Evolutionary conservation across 2,888 invertebrate species (phyloP).

Genomic region (Tholera decimalis): DNA sequence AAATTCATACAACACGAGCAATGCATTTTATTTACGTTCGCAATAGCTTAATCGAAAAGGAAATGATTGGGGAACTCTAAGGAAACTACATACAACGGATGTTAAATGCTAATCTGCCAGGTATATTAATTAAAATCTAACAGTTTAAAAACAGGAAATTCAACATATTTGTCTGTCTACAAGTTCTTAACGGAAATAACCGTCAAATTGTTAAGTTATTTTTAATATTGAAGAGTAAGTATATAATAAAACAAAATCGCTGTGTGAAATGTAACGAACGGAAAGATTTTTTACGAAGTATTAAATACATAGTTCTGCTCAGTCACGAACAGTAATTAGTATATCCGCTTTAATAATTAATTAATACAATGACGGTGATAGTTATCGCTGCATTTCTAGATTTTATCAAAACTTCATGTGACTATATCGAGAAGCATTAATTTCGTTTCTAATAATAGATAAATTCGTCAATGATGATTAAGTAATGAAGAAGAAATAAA

Average conservation of each 20-base stretch:
- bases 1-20: neutral
- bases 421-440: neutral
- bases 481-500: no score
- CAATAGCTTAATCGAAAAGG: neutral
- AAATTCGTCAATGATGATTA: constrained; percentile 3
- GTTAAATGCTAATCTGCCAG: neutral
- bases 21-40: neutral
- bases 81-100: neutral
- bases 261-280: constrained; percentile 6
- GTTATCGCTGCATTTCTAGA: neutral
- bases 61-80: neutral
- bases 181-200: constrained; percentile 3
- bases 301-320: neutral
- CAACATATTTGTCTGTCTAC: neutral
- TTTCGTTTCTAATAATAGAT: neutral
- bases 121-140: constrained; percentile 6
- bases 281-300: constrained; percentile 2
- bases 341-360: constrained; percentile 21
- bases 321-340: constrained; percentile 23
- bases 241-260: constrained; percentile 12
- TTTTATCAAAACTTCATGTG: neutral
- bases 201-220: constrained; percentile 3
- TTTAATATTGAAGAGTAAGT: constrained; percentile 7
- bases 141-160: constrained; percentile 17
- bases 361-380: no score